Base-by-base conservation (phyloP, 2,113 vertebrate species). In the Lophochroa leadbeateri region DNA sequence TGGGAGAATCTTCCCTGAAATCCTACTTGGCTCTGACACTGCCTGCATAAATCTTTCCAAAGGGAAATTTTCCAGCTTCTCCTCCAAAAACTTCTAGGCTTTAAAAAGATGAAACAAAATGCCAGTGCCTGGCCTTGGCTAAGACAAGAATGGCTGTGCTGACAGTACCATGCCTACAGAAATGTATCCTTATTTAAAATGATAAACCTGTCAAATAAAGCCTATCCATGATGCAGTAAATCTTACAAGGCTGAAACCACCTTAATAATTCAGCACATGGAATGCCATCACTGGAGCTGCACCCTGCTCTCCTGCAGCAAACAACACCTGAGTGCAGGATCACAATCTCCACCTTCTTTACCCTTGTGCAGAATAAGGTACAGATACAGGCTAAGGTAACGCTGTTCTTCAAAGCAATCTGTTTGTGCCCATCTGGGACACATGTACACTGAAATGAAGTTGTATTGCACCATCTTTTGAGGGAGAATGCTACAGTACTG, bases 241-340 rank as follows among this genome's bases (percentile, higher is more conserved):
- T 31, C 9, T 21, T 31, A 9, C 3, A 23, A 53, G 9, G 15
- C n/a, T 63, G 18, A 57, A 93, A 89, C 16, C 5, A n/a, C 25
- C 7, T 74, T 80, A 14, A 70, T 39, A 74, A 12, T 9, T 27
- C 13, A 83, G 29, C 28, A 55, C 2, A 7, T 33, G 16, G 24
- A 13, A 33, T 47, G 29, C 6, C 27, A 65, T 9, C 21, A 35
- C 18, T 41, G 35, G 60, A 61, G 50, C 0, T 44, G 17, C 18
- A 58, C 0, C 17, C 16, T 7, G 0, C 6, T 84, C 28, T 35
- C 27, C 53, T 4, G 5, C 11, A 77, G 49, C 13, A 37, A n/a
- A 10, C 3, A 14, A 6, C 19, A 43, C 4, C 6, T 0, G 1
- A 20, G 24, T 1, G 39, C 16, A 68, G 52, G 21, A 68, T 11